phyloP scores from a whole-genome alignment of 1,140 invertebrate species.

The Limonius californicus region DNA sequence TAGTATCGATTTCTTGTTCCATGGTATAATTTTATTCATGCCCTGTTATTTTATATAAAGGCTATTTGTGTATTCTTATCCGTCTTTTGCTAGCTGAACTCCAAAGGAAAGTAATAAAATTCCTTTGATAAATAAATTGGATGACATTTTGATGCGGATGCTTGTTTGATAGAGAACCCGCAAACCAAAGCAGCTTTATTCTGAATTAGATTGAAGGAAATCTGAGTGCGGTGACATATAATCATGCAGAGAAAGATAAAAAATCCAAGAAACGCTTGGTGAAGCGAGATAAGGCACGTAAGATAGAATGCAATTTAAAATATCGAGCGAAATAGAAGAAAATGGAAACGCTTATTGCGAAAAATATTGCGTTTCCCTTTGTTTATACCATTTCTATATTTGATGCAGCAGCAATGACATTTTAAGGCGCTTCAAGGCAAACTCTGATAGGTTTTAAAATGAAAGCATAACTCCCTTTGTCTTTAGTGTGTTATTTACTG shows the following conservation, averaged over 20 bases:
- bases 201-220: constrained; percentile 30
- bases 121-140: constrained; percentile 25
- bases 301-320: constrained; percentile 24
- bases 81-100: constrained; percentile 23
- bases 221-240: constrained; percentile 27
- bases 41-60: constrained; percentile 12
- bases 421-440: not conserved
- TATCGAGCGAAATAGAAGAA: constrained; percentile 23
- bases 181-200: constrained; percentile 28
- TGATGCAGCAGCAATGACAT: not conserved
- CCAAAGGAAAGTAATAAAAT: constrained; percentile 25
- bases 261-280: constrained; percentile 9
- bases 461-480: not conserved
- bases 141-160: constrained; percentile 29
- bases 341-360: constrained; percentile 26
- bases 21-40: constrained; percentile 3
- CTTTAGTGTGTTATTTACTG: not conserved
- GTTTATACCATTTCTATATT: constrained; percentile 17
- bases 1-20: not conserved
- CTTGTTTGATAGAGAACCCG: constrained; percentile 26
- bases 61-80: constrained; percentile 11
- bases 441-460: not conserved
- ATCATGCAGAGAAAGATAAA: constrained; percentile 23
- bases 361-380: constrained; percentile 26
- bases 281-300: constrained; percentile 22